Evolutionary conservation across 2,888 invertebrate species (phyloP).

Genomic region (Tachina fera): DNA sequence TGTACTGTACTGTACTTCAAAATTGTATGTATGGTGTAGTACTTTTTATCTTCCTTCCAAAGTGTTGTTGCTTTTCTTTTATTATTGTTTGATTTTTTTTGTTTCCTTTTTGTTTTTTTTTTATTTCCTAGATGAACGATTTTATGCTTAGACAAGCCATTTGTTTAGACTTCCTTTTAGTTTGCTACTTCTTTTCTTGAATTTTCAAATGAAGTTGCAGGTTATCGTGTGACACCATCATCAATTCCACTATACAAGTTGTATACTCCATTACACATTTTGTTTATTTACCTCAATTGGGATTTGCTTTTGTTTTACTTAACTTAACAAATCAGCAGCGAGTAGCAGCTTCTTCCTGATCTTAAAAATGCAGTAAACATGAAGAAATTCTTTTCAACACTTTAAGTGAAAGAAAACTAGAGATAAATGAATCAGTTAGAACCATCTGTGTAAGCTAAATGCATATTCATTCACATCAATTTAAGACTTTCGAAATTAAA

Average conservation of each 20-base stretch:
- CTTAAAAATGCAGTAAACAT: constrained; percentile 41
- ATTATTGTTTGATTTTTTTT: neutral
- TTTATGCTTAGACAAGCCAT: constrained; percentile 48
- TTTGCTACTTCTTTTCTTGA: neutral
- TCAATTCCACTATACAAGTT: constrained; percentile 10
- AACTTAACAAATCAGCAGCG: constrained; percentile 42
- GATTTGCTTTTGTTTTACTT: constrained; percentile 30
- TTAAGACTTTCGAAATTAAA: no score
- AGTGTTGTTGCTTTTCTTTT: constrained; percentile 22
- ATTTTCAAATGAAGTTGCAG: constrained; percentile 48
- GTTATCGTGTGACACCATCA: constrained; percentile 64
- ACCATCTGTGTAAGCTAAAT: no score
- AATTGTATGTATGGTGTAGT: neutral
- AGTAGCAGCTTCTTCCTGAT: constrained; percentile 22
- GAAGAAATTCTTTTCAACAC: neutral
- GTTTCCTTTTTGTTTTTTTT: neutral
- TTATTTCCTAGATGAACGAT: constrained; percentile 34
- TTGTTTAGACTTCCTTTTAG: constrained; percentile 32
- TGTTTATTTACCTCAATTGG: constrained; percentile 64
- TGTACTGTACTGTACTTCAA: no score
- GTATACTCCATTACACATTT: constrained; percentile 53
- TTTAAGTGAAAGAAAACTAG: no score
- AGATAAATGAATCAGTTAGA: no score
- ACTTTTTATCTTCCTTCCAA: neutral
- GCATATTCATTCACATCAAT: no score